A percentile compares a stretch with the other conserved stretches of the same genome.
phyloP scores from a whole-genome alignment of 2,888 invertebrate species.

The Saturnia pavonia region DNA sequence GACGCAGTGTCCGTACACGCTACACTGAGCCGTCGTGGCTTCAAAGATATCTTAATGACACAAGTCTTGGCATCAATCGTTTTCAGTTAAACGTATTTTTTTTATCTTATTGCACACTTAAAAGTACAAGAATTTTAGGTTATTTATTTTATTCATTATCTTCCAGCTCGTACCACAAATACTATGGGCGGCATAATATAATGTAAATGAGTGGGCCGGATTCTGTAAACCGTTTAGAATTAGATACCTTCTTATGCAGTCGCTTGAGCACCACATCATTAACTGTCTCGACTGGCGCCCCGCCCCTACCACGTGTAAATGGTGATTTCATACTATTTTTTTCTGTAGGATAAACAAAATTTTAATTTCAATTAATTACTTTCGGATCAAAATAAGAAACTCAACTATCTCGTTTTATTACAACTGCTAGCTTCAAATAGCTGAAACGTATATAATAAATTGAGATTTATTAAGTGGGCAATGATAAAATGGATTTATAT shows the following conservation, averaged over 20 bases:
- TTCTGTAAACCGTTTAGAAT: constrained; percentile 57
- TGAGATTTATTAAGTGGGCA: too few relatives aligned
- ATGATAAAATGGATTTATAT: too few relatives aligned
- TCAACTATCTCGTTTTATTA: neutral
- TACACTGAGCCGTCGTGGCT: too few relatives aligned
- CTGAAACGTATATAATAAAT: too few relatives aligned
- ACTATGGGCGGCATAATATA: constrained; percentile 61
- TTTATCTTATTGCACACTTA: neutral
- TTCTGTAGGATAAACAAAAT: neutral
- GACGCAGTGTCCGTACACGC: too few relatives aligned
- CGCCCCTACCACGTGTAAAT: constrained; percentile 40
- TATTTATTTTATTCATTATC: constrained; percentile 7
- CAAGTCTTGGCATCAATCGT: neutral
- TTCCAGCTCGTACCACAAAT: constrained; percentile 42
- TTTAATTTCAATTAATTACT: neutral
- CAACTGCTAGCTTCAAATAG: too few relatives aligned
- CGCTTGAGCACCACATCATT: constrained; percentile 49
- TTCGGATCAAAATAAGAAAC: neutral
- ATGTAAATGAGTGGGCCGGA: constrained; percentile 66
- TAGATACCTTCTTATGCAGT: constrained; percentile 57
- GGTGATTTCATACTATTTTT: constrained; percentile 17
- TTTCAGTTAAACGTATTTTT: neutral
- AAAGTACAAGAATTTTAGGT: constrained; percentile 1
- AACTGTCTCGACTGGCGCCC: constrained; percentile 41
- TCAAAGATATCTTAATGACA: too few relatives aligned